Evolutionary conservation across 2,797 vertebrate genomes (phyloP).

Genomic region (Tapera naevia): DNA sequence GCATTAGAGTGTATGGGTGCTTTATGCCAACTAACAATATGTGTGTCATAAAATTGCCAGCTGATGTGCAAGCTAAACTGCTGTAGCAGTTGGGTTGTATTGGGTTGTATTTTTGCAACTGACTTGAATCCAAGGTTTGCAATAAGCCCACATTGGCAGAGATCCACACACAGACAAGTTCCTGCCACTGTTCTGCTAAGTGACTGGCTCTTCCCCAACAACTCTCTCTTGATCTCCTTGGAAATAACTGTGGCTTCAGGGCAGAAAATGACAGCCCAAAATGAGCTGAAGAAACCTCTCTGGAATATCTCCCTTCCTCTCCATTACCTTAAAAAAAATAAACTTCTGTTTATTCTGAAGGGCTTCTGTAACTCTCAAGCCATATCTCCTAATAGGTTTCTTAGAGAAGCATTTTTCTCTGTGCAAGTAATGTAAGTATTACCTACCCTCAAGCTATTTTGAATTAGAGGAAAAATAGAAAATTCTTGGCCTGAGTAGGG

Average conservation of each 20-base stretch:
- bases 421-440: conserved; percentile 20
- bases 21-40: background rate
- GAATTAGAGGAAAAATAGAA: conserved; percentile 54
- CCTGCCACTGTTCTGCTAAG: background rate
- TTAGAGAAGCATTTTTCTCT: conserved; percentile 32
- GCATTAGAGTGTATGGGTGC: background rate
- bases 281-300: background rate
- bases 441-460: background rate
- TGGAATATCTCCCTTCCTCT: background rate
- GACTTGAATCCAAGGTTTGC: background rate
- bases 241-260: background rate
- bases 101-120: background rate
- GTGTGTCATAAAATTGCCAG: background rate
- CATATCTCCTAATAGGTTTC: conserved; percentile 54
- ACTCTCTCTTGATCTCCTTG: background rate
- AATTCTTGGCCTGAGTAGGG: background rate
- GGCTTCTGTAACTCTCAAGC: conserved; percentile 38
- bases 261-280: background rate
- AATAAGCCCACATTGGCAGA: background rate
- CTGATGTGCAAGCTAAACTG: background rate
- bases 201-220: background rate
- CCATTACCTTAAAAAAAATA: conserved; percentile 6
- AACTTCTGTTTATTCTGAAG: conserved; percentile 46
- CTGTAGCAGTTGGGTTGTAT: accelerated
- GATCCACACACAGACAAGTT: background rate